These are phyloP conservation scores for Gadus macrocephalus DNA, from an alignment of 2,113 vertebrate species.

Conservation along the genomic window DNA sequence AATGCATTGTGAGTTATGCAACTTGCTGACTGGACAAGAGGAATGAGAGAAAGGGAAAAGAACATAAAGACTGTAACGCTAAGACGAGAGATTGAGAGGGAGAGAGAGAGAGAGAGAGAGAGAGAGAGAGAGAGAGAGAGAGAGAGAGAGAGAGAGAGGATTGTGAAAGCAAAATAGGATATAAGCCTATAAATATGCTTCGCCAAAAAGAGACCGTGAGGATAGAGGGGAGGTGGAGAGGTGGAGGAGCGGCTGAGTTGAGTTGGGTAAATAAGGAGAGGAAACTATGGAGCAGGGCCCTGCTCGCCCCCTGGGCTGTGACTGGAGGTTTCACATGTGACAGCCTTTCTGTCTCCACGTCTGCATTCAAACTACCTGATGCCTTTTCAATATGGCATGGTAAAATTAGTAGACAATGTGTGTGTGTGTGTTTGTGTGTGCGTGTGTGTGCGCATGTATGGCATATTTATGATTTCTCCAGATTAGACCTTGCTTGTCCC, in stretches of 20 bases:
- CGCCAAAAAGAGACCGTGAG: constrained; percentile 22
- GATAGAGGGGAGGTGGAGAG: constrained; percentile 14
- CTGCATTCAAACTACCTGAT: constrained; percentile 46
- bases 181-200: neutral
- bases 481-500: too few species aligned
- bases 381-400: neutral
- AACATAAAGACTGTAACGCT: neutral
- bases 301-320: constrained; percentile 65
- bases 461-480: too few species aligned
- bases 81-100: too few species aligned
- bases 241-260: neutral
- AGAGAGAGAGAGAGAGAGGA: constrained; percentile 1
- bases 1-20: constrained; percentile 60
- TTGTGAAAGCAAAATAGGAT: neutral
- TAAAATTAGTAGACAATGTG: constrained; percentile 11
- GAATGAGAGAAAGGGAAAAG: constrained; percentile 23
- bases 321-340: constrained; percentile 62
- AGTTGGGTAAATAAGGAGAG: constrained; percentile 31
- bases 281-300: constrained; percentile 35
- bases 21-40: constrained; percentile 67
- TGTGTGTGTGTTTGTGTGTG: constrained; percentile 45
- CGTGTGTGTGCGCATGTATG: neutral
- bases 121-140: constrained; percentile 27
- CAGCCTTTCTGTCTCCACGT: constrained; percentile 54
- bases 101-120: constrained; percentile 50